A percentile compares a stretch with the other conserved stretches of the same genome.
Evolutionary conservation across 2,113 vertebrate species (phyloP).

Genomic region (Scatophagus argus): DNA sequence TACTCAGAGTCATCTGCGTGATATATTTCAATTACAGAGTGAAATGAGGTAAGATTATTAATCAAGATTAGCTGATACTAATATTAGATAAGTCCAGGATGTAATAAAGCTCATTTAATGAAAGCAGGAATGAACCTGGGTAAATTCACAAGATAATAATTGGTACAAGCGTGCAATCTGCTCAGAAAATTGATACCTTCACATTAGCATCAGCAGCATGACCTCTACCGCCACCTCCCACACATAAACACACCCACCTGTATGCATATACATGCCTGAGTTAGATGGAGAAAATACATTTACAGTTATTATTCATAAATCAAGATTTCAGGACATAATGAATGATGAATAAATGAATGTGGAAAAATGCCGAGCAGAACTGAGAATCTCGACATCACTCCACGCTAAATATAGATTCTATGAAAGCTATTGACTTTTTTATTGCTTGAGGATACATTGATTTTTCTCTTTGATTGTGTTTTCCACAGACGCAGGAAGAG

Average conservation of each 20-base stretch:
- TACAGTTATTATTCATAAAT: conserved; percentile 49
- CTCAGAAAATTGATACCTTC: conserved; percentile 43
- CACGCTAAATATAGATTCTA: conserved; percentile 68
- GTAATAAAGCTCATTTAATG: conserved; percentile 68
- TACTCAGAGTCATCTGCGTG: conserved; percentile 51
- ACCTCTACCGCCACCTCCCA: conserved; percentile 9
- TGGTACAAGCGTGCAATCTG: conserved; percentile 46
- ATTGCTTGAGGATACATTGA: conserved; percentile 79
- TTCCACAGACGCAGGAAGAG: conserved; percentile 66
- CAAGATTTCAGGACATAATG: conserved; percentile 37
- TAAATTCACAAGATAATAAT: conserved; percentile 49
- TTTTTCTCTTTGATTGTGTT: conserved; percentile 77
- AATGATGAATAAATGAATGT: conserved; percentile 54
- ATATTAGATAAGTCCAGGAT: conserved; percentile 71
- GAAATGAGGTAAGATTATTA: conserved; percentile 76
- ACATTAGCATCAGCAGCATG: conserved; percentile 21
- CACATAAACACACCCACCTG: conserved; percentile 8
- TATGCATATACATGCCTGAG: conserved; percentile 11
- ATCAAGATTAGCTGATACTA: conserved; percentile 75
- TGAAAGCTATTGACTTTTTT: conserved; percentile 76
- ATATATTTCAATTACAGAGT: conserved; percentile 69
- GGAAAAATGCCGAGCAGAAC: conserved; percentile 35
- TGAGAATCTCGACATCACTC: conserved; percentile 50
- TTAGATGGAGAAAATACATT: conserved; percentile 12
- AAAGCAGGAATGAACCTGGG: conserved; percentile 48